Evolutionary conservation across 2,888 invertebrate species (phyloP).

Genomic region (Athalia rosae): DNA sequence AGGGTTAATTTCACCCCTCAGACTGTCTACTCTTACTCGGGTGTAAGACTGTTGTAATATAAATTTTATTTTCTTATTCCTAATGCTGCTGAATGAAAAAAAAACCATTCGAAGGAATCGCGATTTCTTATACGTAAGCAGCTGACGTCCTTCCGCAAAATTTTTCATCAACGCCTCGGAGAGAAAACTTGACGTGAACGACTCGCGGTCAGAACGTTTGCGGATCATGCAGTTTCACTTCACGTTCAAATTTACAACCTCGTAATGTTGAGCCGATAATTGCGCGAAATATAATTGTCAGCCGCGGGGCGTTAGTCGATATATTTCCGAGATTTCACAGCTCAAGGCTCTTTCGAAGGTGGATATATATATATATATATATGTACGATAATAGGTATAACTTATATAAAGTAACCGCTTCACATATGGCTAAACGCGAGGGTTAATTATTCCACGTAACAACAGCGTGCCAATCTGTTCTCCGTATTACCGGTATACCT

Average conservation of each 20-base stretch:
- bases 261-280: constrained; percentile 19
- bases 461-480: constrained; percentile 16
- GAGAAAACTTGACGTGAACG: no score
- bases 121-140: no score
- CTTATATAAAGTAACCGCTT: no score
- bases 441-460: constrained; percentile 20
- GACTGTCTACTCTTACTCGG: constrained; percentile 45
- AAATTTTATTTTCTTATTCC: not conserved
- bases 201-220: no score
- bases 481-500: not conserved
- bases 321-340: constrained; percentile 56
- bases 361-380: not conserved
- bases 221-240: constrained; percentile 8
- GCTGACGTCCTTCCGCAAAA: no score
- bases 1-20: constrained; percentile 61
- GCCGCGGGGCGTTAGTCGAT: constrained; percentile 20
- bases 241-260: constrained; percentile 8
- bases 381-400: no score
- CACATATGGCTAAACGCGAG: not conserved
- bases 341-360: constrained; percentile 46
- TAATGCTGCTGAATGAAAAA: not conserved
- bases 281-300: constrained; percentile 39
- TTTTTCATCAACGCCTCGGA: no score
- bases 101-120: not conserved
- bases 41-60: constrained; percentile 20